These are phyloP conservation scores for Nyctibius grandis DNA, from an alignment of 2,797 vertebrate genomes.

Conservation along the genomic window DNA sequence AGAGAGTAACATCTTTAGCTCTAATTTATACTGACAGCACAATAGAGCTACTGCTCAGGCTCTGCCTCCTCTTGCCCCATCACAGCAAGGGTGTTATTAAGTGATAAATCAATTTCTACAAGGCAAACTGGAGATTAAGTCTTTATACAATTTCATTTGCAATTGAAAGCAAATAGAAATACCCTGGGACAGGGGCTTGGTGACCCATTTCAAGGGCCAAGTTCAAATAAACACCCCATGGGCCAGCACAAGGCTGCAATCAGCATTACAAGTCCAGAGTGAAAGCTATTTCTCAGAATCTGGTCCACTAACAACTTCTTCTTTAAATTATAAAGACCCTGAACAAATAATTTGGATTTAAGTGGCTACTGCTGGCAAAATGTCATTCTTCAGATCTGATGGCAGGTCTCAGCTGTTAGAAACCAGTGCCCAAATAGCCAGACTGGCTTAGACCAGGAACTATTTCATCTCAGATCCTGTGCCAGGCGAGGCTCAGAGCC, in stretches of 20 bases:
- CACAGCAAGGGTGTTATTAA: constrained; percentile 40
- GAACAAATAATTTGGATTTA: neutral
- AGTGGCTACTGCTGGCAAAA: neutral
- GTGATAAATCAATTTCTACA: constrained; percentile 55
- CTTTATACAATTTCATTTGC: constrained; percentile 16
- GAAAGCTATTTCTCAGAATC: neutral
- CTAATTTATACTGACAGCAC: constrained; percentile 57
- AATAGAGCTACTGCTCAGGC: constrained; percentile 16
- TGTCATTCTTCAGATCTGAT: neutral
- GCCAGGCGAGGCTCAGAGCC: neutral
- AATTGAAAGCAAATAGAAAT: constrained; percentile 39
- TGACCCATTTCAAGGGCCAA: neutral
- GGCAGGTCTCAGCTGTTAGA: neutral
- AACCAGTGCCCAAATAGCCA: neutral
- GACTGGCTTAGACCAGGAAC: neutral
- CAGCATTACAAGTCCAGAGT: neutral
- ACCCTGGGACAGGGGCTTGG: neutral
- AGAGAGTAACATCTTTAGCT: constrained; percentile 49
- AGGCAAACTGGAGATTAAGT: constrained; percentile 38
- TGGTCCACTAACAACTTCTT: neutral
- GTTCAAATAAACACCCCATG: neutral
- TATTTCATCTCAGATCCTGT: neutral
- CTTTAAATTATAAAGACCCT: neutral
- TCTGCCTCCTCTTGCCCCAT: neutral
- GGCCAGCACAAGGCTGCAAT: neutral